Percentiles rank a stretch among this genome's conserved stretches.
Evolutionary conservation across 2,113 vertebrate genomes (phyloP).

Genomic region (Marmota monax): DNA sequence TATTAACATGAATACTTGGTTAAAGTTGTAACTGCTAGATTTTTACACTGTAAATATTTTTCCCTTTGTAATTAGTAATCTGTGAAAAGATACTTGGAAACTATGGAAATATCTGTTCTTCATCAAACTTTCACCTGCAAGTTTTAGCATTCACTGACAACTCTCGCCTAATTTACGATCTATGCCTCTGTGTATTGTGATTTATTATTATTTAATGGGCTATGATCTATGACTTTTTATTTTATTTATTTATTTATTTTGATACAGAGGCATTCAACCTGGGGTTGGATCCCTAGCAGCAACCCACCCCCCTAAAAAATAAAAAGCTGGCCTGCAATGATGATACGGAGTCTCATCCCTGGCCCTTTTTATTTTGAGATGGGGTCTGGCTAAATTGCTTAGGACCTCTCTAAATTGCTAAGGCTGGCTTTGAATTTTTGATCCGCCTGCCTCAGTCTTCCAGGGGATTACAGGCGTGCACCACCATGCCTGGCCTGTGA

Average conservation of each 20-base stretch:
- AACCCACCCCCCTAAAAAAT: too few species aligned
- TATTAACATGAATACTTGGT: neutral
- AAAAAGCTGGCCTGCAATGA: too few species aligned
- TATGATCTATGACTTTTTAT: neutral
- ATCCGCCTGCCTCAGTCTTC: too few species aligned
- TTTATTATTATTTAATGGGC: neutral
- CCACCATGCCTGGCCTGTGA: neutral
- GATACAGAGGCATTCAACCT: too few species aligned
- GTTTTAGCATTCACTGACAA: neutral
- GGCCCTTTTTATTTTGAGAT: too few species aligned
- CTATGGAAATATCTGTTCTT: neutral
- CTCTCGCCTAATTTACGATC: neutral
- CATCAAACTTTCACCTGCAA: neutral
- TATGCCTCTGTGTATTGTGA: neutral
- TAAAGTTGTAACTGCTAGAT: neutral
- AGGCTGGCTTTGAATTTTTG: too few species aligned
- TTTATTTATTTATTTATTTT: too few species aligned
- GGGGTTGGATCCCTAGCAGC: too few species aligned
- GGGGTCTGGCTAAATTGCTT: too few species aligned
- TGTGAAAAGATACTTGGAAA: neutral
- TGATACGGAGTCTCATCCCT: too few species aligned
- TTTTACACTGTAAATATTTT: neutral
- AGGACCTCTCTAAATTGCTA: too few species aligned
- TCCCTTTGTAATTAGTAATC: neutral
- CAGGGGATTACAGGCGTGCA: too few species aligned